Evolutionary conservation across 2,113 vertebrate species (phyloP).

Genomic region (Lagopus leucura): DNA sequence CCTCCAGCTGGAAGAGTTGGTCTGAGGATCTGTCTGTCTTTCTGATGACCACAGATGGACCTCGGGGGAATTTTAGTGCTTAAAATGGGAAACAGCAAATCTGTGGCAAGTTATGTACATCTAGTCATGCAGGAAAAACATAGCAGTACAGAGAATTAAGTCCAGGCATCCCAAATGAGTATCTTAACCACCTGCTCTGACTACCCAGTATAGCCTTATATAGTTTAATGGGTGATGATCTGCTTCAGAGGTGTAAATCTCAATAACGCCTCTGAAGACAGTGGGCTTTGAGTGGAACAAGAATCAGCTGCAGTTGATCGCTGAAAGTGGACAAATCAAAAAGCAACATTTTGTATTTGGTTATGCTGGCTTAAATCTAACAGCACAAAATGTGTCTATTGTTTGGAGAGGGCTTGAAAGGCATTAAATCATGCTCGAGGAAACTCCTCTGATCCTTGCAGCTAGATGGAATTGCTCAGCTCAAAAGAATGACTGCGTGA

Average conservation of each 20-base stretch:
- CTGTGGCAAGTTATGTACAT: neutral
- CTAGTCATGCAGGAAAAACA: neutral
- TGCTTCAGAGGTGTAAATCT: neutral
- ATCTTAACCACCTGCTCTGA: neutral
- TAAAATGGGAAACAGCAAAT: neutral
- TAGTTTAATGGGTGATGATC: neutral
- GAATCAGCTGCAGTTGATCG: neutral
- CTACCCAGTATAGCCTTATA: neutral
- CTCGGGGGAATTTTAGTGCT: neutral
- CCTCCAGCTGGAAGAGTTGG: fast-evolving
- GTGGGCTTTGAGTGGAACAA: neutral
- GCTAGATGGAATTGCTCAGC: neutral
- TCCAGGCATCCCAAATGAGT: neutral
- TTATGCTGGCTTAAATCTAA: neutral
- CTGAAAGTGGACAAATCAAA: neutral
- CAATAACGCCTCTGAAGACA: neutral
- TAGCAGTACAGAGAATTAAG: neutral
- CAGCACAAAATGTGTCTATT: neutral
- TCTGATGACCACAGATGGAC: neutral
- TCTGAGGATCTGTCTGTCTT: neutral
- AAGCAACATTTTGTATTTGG: neutral
- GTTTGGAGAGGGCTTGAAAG: neutral
- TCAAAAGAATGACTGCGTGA: neutral
- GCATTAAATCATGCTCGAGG: neutral
- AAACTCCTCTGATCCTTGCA: neutral